Evolutionary conservation across 2,888 invertebrate genomes (phyloP).

Genomic region (Lasius fuliginosus): DNA sequence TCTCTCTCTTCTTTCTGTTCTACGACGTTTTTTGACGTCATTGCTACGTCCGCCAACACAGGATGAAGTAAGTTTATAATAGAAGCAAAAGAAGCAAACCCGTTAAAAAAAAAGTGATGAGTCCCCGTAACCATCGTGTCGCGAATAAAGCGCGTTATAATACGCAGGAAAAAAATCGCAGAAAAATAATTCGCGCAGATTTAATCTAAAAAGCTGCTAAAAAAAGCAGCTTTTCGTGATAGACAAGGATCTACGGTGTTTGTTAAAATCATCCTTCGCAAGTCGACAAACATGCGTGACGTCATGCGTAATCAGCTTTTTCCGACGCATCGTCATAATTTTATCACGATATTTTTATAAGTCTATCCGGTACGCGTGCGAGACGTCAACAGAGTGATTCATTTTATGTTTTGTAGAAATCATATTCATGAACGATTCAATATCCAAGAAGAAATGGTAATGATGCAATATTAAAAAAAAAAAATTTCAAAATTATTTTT

Average conservation of each 20-base stretch:
- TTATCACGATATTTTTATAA: neutral
- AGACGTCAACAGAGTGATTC: neutral
- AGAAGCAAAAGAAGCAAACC: constrained; percentile 12
- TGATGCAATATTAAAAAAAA: neutral
- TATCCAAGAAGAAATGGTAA: neutral
- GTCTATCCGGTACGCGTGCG: neutral
- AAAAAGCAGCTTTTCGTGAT: neutral
- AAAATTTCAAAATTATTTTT: constrained; percentile 1
- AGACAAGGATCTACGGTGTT: neutral
- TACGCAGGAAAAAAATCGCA: neutral
- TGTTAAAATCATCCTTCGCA: neutral
- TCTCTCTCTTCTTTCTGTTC: neutral
- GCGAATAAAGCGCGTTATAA: constrained; percentile 17
- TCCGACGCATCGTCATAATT: constrained; percentile 25
- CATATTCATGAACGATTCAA: neutral
- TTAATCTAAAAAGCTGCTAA: neutral
- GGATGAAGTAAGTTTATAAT: constrained; percentile 36
- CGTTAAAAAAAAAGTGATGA: constrained; percentile 17
- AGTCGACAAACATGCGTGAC: constrained; percentile 8
- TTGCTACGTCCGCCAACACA: neutral
- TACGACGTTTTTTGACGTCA: constrained; percentile 29
- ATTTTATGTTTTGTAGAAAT: neutral
- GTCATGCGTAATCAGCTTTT: constrained; percentile 19
- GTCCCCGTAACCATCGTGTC: no score
- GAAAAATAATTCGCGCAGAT: neutral